Evolutionary conservation across 1,140 invertebrate species (phyloP), one percentile per base, ranked within the genome.

Genomic region (Zaprionus capensis): DNA sequence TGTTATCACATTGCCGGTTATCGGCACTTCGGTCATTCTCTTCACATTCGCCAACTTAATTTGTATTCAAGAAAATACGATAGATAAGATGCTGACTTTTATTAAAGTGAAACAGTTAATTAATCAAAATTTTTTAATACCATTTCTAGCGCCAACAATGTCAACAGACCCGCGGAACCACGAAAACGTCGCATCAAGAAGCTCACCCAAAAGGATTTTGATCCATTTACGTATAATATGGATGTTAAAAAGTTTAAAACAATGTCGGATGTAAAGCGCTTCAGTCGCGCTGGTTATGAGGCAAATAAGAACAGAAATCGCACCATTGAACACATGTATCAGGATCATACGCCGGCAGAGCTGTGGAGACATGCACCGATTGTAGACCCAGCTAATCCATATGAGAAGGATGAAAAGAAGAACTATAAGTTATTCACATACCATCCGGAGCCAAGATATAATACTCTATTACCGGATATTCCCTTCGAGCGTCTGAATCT

Each of bases 391-490:
- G 76, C 78, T 4, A 92, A 92, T 71, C 78, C 91, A 2, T 70
- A 74, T n/a, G 91, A 92, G 1, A 36, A 41, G 14, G 91, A 92
- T 41, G 83, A 91, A 5, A 92, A 92, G 63, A 81, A 91, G 34
- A 91, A 92, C 38, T 92, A 92, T 46, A 90, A 92, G 55, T 17
- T 92, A n/a, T 92, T 87, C 26, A 84, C 91, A 2, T 90, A 92
- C 36, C 82, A 91, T 63, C 74, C 88, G 0, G 91, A 92, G 71
- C 91, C 91, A 49, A 76, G 91, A 24, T 92, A 92, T 24, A 92
- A 92, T 46, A 92, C 91, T 0, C 76, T 92, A 0, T 61, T 92
- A 24, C 78, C 83, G 0, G 91, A 92, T 57, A 92, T 92, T 49
- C 83, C 86, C 2, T 92, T 92, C 20, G 76, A 88, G 20, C 72